Evolutionary conservation across 2,888 invertebrate species (phyloP), one percentile per base, ranked within the genome.

Genomic region (Cosmopolites sordidus): DNA sequence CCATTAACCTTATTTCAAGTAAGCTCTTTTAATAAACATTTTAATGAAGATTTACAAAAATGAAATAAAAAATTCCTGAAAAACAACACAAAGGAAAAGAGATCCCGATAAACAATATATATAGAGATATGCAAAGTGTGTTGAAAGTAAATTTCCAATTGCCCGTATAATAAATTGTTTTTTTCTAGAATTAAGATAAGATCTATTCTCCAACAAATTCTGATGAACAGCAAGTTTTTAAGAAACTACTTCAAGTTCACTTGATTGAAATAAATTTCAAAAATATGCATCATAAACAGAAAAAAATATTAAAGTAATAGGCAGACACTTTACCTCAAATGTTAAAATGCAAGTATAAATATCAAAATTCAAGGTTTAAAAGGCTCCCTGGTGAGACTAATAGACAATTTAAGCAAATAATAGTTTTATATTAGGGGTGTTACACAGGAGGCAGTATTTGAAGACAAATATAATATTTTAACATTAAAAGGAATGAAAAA

Each of bases 11-110:
- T n/a, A n/a, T n/a, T n/a, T n/a, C n/a, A n/a, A n/a, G n/a, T n/a
- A n/a, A n/a, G n/a, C n/a, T n/a, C n/a, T n/a, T n/a, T n/a, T n/a
- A n/a, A n/a, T n/a, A n/a, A n/a, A n/a, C n/a, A n/a, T n/a, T n/a
- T n/a, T n/a, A n/a, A n/a, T n/a, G n/a, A n/a, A n/a, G n/a, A n/a
- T n/a, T n/a, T 29, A 29, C 6, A 38, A 49, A 70, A 71, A 86
- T 86, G 84, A 83, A 83, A 42, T 76, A 89, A 43, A 90, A 89
- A 80, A 90, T 90, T 67, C 89, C 89, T 17, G 86, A 84, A 17
- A 83, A 86, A 62, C 90, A 89, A 71, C 90, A 90, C 66, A 80
- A 81, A 58, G 88, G 87, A 16, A 79, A 1, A 86, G 86, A 67
- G 89, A 90, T 75, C 89, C 89, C 1, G 70, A 84, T 16, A 81